A percentile compares a stretch with the other conserved stretches of the same genome.
phyloP scores from a whole-genome alignment of 2,113 vertebrate species.

The Pelecanoides urinatrix region DNA sequence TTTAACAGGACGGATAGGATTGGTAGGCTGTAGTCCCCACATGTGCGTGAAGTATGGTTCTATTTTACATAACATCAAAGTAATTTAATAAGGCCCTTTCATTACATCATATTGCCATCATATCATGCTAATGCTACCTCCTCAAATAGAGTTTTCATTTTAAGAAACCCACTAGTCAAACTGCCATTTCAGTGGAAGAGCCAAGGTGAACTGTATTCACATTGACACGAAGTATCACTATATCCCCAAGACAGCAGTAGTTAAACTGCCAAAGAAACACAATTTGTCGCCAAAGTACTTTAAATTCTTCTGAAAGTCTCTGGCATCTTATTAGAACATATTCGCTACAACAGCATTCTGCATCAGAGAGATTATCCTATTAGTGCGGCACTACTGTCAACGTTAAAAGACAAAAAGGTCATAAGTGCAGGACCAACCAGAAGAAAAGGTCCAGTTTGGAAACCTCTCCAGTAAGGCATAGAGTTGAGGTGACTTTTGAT shows the following conservation, averaged over 20 bases:
- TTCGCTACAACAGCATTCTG: neutral
- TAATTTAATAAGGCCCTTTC: neutral
- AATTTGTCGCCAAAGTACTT: neutral
- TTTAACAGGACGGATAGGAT: neutral
- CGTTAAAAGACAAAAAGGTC: slow-evolving; percentile 81
- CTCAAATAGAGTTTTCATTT: neutral
- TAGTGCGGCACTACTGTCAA: neutral
- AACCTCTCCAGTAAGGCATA: slow-evolving; percentile 77
- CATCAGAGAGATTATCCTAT: neutral
- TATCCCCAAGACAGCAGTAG: slow-evolving; percentile 4
- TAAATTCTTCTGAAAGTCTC: neutral
- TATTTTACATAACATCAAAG: neutral
- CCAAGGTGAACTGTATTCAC: neutral
- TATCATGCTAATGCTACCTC: neutral
- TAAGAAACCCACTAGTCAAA: neutral
- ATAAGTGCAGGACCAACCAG: slow-evolving; percentile 93
- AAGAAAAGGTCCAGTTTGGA: slow-evolving; percentile 88
- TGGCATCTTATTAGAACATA: neutral
- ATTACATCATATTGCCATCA: neutral
- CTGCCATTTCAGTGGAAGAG: neutral
- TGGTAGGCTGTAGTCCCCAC: neutral
- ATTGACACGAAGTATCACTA: neutral
- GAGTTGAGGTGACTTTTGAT: slow-evolving; percentile 82
- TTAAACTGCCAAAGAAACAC: slow-evolving; percentile 18
- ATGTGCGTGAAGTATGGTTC: fast-evolving